A percentile compares a stretch with the other conserved stretches of the same genome.
Evolutionary conservation across 2,888 invertebrate genomes (phyloP).

Genomic region (Pristionchus entomophagus): DNA sequence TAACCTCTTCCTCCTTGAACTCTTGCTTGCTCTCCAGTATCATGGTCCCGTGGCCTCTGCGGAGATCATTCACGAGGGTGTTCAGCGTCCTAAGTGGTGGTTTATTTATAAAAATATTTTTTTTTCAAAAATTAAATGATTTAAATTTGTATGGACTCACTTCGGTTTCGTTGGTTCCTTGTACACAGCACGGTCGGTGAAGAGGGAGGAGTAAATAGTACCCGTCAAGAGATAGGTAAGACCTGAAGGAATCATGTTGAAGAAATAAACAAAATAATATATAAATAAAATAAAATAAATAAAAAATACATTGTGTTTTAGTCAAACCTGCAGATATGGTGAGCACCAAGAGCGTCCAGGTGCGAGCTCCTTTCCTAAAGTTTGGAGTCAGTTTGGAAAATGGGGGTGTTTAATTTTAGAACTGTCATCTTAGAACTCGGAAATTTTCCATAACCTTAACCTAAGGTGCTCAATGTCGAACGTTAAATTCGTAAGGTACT

Average conservation of each 20-base stretch:
- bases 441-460: no score
- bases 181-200: slow-evolving; percentile 25
- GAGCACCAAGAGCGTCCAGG: not conserved
- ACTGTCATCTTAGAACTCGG: no score
- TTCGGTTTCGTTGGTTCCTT: slow-evolving; percentile 42
- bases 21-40: slow-evolving; percentile 39
- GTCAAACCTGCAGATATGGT: not conserved
- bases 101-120: not conserved
- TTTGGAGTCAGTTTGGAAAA: no score
- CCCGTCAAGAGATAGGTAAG: not conserved
- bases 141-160: not conserved
- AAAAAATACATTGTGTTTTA: no score
- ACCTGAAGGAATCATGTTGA: no score
- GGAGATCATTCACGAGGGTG: slow-evolving; percentile 11
- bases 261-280: no score
- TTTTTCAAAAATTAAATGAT: no score
- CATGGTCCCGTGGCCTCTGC: not conserved
- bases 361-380: not conserved
- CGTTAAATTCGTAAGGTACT: no score
- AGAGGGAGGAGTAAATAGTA: not conserved
- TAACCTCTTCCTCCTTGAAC: slow-evolving; percentile 27
- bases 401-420: no score
- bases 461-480: no score
- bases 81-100: not conserved
- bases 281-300: no score